Conservation (phyloP, 2,888 invertebrate genomes). For the Axea sp. region DNA sequence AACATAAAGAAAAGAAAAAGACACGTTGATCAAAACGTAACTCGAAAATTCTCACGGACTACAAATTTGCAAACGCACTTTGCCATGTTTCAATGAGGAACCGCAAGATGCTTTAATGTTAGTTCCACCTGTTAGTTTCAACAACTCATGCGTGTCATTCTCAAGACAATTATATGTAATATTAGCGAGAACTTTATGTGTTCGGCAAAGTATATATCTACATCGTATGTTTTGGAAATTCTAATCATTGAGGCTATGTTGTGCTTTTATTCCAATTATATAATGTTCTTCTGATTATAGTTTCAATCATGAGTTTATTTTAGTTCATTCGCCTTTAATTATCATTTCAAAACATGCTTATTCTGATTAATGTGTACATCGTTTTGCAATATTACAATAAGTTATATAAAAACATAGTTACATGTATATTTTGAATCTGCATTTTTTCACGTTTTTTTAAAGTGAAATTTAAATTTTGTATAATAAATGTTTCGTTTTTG, state of each 20-base stretch:
- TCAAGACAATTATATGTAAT: slow-evolving; percentile 56
- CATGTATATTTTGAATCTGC: no score
- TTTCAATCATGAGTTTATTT: slow-evolving; percentile 1
- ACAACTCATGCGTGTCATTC: slow-evolving; percentile 60
- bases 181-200: slow-evolving; percentile 53
- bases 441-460: no score
- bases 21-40: slow-evolving; percentile 32
- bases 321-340: neutral
- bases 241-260: slow-evolving; percentile 24
- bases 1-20: slow-evolving; percentile 1
- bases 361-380: no score
- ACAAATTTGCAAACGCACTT: slow-evolving; percentile 53
- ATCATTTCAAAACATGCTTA: no score
- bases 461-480: no score
- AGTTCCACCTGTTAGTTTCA: slow-evolving; percentile 59
- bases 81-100: slow-evolving; percentile 54
- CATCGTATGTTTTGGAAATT: slow-evolving; percentile 35
- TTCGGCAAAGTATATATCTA: slow-evolving; percentile 38
- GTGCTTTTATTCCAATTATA: slow-evolving; percentile 20
- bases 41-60: slow-evolving; percentile 41
- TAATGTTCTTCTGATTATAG: neutral
- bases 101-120: slow-evolving; percentile 59
- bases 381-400: no score
- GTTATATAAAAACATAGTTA: no score
- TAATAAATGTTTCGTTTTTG: no score